phyloP scores from a whole-genome alignment of 2,888 invertebrate genomes.

The Beris morrisii region DNA sequence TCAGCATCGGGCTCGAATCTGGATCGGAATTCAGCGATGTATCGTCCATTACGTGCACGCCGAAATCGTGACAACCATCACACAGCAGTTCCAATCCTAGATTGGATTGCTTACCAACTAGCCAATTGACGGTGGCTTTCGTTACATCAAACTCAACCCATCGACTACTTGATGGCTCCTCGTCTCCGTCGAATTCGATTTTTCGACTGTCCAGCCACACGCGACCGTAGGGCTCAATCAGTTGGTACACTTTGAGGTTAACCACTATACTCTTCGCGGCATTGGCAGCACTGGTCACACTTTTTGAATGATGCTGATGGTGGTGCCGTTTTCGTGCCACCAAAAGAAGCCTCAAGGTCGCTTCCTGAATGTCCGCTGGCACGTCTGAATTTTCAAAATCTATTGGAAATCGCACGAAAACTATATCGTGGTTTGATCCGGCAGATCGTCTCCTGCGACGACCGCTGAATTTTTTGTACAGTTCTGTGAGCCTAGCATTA shows the following conservation, averaged over 20 bases:
- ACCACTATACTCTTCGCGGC: background rate
- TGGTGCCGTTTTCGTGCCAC: constrained; percentile 45
- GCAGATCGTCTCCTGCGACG: background rate
- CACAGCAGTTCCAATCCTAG: constrained; percentile 62
- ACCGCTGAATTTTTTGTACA: background rate
- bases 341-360: constrained; percentile 50
- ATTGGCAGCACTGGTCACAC: constrained; percentile 2
- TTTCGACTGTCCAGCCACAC: constrained; percentile 53
- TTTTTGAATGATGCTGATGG: constrained; percentile 13
- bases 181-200: constrained; percentile 49
- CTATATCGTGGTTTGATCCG: constrained; percentile 15
- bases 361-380: constrained; percentile 48
- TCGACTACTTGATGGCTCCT: constrained; percentile 50
- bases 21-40: constrained; percentile 34
- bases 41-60: constrained; percentile 52
- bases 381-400: constrained; percentile 20
- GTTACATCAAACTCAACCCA: constrained; percentile 67
- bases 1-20: constrained; percentile 48
- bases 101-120: constrained; percentile 55
- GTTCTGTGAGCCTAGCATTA: constrained; percentile 22
- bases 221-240: constrained; percentile 45
- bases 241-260: constrained; percentile 48
- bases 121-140: constrained; percentile 58
- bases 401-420: constrained; percentile 35
- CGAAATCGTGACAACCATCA: constrained; percentile 53